Evolutionary conservation across 2,888 invertebrate species (phyloP).

Genomic region (Calameuta filiformis): DNA sequence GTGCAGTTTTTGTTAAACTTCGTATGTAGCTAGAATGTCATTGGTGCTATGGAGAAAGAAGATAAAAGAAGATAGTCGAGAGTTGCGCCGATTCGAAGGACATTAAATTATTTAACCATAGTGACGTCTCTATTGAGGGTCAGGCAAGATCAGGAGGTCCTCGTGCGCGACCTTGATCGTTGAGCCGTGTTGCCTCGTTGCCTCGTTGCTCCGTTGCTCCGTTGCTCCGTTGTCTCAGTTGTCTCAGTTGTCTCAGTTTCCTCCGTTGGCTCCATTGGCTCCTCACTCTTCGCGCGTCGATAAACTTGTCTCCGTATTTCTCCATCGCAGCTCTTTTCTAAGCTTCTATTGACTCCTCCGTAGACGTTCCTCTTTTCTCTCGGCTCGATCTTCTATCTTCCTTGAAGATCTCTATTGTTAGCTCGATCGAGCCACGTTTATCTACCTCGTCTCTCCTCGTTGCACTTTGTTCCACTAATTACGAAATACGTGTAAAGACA

Average conservation of each 20-base stretch:
- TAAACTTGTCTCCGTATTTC: slow-evolving; percentile 35
- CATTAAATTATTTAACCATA: not conserved
- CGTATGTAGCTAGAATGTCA: not conserved
- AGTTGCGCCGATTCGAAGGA: not conserved
- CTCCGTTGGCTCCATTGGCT: too few relatives aligned
- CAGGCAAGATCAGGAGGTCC: not conserved
- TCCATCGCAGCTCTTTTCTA: not conserved
- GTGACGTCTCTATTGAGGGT: not conserved
- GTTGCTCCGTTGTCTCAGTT: too few relatives aligned
- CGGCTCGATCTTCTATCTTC: too few relatives aligned
- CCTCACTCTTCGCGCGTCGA: slow-evolving; percentile 25
- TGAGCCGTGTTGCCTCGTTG: slow-evolving; percentile 5
- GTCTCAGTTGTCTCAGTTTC: too few relatives aligned
- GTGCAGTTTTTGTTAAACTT: not conserved
- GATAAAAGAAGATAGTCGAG: not conserved
- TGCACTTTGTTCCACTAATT: too few relatives aligned
- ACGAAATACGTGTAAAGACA: too few relatives aligned
- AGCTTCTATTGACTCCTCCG: slow-evolving; percentile 1
- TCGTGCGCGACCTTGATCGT: slow-evolving; percentile 12
- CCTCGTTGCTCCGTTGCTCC: not conserved
- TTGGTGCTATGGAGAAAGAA: not conserved
- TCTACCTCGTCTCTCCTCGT: too few relatives aligned
- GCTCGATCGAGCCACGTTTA: too few relatives aligned
- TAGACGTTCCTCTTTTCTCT: not conserved
- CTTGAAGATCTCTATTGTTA: too few relatives aligned